Evolutionary conservation across 2,888 invertebrate genomes (phyloP).

Genomic region (Chirona hameri): DNA sequence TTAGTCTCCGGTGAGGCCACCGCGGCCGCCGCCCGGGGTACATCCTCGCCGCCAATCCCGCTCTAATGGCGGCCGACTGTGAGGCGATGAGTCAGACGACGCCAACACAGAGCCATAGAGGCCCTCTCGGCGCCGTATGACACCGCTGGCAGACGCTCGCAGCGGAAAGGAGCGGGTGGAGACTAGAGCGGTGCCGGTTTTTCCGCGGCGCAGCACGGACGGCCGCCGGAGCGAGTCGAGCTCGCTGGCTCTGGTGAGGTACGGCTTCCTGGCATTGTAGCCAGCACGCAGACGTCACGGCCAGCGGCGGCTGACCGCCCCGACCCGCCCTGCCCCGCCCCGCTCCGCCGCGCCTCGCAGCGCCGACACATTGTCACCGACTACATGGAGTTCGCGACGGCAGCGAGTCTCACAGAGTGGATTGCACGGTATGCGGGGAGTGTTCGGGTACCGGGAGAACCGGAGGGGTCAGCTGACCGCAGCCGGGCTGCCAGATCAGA

Average conservation of each 20-base stretch:
- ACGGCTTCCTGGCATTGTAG: constrained; percentile 8
- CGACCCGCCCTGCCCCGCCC: too few relatives aligned
- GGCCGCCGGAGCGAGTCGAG: too few relatives aligned
- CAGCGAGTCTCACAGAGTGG: too few relatives aligned
- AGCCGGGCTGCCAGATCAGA: neutral
- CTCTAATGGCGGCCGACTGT: neutral
- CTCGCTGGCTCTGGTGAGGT: too few relatives aligned
- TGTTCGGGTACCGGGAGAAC: neutral
- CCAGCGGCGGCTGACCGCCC: too few relatives aligned
- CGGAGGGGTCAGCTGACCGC: neutral
- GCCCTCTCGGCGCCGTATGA: neutral
- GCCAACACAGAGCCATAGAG: neutral
- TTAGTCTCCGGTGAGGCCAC: neutral
- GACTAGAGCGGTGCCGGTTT: too few relatives aligned
- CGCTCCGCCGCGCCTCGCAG: too few relatives aligned
- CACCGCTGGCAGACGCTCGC: neutral
- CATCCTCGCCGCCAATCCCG: neutral
- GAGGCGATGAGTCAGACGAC: neutral
- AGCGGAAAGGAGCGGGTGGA: neutral
- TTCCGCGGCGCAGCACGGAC: too few relatives aligned
- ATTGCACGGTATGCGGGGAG: too few relatives aligned
- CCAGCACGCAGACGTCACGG: neutral
- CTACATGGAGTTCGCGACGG: too few relatives aligned
- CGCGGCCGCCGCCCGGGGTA: neutral
- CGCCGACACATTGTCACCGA: too few relatives aligned